Evolutionary conservation across 2,888 invertebrate species (phyloP), one percentile per base, ranked within the genome.

Genomic region (Amblyjoppa fuscipennis): DNA sequence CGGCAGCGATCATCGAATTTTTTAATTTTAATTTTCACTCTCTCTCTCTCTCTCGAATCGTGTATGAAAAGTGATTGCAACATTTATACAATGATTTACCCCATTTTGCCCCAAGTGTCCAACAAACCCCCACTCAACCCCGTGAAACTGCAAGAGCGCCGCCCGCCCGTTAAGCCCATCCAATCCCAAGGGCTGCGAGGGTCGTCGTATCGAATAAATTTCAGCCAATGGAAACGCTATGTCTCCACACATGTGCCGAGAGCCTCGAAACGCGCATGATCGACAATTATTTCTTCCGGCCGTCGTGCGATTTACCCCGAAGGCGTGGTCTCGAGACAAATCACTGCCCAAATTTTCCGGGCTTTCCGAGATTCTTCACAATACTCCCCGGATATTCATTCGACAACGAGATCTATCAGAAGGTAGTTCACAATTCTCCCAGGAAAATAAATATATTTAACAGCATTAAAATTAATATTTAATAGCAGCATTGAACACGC

Each of bases 301-400:
- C 41, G 7, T 64, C 38, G 13, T 25, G 34, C 6, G 49, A 53
- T 20, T 16, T 45, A 68, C 13, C 45, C 13, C 13, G 45, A 61
- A 78, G 84, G 84, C 84, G 84, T 69, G 84, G 77, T 53, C 68
- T 78, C 38, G 28, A 66, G 41, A 38, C 31, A n/a, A 78, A 85
- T 81, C 31, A 41, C 59, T 16, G 38, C 51, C 38, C 11, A 51
- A 45, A 68, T 45, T 51, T 68, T 41, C 41, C 38, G 11, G 49
- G 70, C 45, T 28, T 13, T 61, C 11, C 61, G 38, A 66, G 61
- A 78, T 74, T 78, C 69, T 41, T 11, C 34, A 61, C 61, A 78
- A 77, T 78, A 11, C 74, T 25, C 28, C n/a, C 51, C 53, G 16
- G 74, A 84, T 77, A 73, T 84, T 81, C 84, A 81, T 81, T 81